A percentile compares a stretch with the other conserved stretches of the same genome.
phyloP scores from a whole-genome alignment of 2,113 vertebrate species.

The Pterocles orientalis region DNA sequence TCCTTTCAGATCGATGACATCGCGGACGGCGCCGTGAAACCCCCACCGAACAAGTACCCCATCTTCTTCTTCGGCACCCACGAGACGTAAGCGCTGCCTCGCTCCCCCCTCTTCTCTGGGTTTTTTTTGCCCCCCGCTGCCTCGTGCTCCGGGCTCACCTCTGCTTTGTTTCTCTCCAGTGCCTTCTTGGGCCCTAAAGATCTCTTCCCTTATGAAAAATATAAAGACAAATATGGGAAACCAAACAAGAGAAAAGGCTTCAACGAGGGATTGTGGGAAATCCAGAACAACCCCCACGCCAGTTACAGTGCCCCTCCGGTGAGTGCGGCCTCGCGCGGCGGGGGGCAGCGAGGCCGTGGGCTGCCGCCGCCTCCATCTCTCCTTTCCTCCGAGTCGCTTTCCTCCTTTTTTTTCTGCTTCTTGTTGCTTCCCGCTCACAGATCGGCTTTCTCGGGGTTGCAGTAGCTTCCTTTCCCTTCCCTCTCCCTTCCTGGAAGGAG shows the following conservation, averaged over 20 bases:
- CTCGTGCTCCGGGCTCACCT: background rate
- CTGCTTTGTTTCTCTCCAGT: slow-evolving; percentile 72
- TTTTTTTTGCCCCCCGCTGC: background rate
- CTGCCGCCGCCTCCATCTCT: background rate
- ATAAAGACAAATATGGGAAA: slow-evolving; percentile 93
- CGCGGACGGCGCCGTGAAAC: slow-evolving; percentile 95
- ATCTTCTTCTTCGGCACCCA: slow-evolving; percentile 99
- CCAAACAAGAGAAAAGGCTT: slow-evolving; percentile 99
- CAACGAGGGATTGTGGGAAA: slow-evolving; percentile 98
- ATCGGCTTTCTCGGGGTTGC: background rate
- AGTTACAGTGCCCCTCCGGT: slow-evolving; percentile 93
- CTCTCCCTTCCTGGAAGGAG: background rate
- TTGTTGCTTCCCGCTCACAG: slow-evolving; percentile 15
- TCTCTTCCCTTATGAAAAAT: slow-evolving; percentile 94
- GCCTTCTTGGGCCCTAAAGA: slow-evolving; percentile 97
- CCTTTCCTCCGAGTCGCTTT: background rate
- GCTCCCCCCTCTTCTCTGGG: background rate
- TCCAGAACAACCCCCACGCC: slow-evolving; percentile 97
- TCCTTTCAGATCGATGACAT: slow-evolving; percentile 93
- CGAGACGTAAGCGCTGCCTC: slow-evolving; percentile 87
- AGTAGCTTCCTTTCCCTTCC: background rate
- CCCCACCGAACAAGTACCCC: slow-evolving; percentile 95
- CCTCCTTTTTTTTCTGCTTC: slow-evolving; percentile 29
- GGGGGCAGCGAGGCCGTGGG: background rate
- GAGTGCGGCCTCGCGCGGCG: slow-evolving; percentile 65